Percentiles rank a stretch among this genome's conserved stretches.
phyloP scores from a whole-genome alignment of 2,797 vertebrate species.

The Alfaro cultratus region DNA sequence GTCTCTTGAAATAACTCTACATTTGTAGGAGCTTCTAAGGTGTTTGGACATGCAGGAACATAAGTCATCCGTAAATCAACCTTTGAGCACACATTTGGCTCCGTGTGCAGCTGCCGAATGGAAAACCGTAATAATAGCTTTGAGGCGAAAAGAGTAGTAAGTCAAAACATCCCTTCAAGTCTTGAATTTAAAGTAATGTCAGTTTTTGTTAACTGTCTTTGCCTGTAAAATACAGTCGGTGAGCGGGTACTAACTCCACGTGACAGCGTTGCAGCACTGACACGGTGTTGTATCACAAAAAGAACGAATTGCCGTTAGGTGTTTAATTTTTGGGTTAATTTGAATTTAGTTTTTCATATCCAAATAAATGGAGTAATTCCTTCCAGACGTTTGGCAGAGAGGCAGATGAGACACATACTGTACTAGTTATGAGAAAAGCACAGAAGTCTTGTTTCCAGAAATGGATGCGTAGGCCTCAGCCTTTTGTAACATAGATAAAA shows the following conservation, averaged over 20 bases:
- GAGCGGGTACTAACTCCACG: background rate
- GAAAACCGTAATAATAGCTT: slow-evolving; percentile 35
- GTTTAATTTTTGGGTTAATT: slow-evolving; percentile 3
- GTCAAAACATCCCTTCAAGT: slow-evolving; percentile 19
- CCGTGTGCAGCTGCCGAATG: slow-evolving; percentile 19
- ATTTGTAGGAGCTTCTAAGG: slow-evolving; percentile 25
- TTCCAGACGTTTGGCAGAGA: slow-evolving; percentile 9
- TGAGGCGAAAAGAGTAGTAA: slow-evolving; percentile 3
- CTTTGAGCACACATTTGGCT: slow-evolving; percentile 33
- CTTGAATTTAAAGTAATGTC: slow-evolving; percentile 19
- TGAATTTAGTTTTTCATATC: slow-evolving; percentile 5
- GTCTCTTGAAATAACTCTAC: slow-evolving; percentile 1
- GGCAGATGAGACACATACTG: slow-evolving; percentile 2
- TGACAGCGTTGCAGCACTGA: background rate
- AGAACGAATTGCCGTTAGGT: background rate
- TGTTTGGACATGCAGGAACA: slow-evolving; percentile 29
- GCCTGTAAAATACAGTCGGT: slow-evolving; percentile 1
- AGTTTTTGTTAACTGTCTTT: slow-evolving; percentile 13
- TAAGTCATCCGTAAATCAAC: slow-evolving; percentile 33
- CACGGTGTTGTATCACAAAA: background rate
- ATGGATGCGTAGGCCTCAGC: slow-evolving; percentile 15
- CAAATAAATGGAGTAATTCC: slow-evolving; percentile 6
- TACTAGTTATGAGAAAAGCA: slow-evolving; percentile 11
- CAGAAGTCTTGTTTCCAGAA: slow-evolving; percentile 33
- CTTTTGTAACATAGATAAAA: slow-evolving; percentile 16